Evolutionary conservation across 2,797 vertebrate genomes (phyloP), one percentile per base, ranked within the genome.

Genomic region (Manis crassicaudata): DNA sequence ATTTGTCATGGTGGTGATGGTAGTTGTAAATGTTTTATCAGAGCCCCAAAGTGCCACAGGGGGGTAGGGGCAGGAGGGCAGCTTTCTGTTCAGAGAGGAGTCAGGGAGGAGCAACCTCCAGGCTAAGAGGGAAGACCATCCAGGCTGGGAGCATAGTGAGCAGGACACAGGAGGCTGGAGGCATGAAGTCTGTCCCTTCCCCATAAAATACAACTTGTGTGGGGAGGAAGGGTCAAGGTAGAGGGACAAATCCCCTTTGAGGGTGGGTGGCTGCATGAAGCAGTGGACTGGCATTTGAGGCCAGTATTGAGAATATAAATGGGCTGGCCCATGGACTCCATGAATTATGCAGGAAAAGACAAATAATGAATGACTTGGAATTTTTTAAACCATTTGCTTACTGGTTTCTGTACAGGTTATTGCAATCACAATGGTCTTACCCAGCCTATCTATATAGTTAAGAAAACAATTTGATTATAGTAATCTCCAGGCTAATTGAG

Each of bases 311-410:
- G 63, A 52, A 80, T 29, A 68, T 76, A 67, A 90, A 75, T 75
- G 84, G 84, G 43, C 12, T 29, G 11, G 43, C 76, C 76, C 0
- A 0, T 1, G 27, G 46, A 23, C 76, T 58, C 37, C 75, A 37
- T 88, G 52, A 37, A 87, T 90, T 90, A 90, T 84, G 70, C 76
- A 90, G 63, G 63, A 29, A 17, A 29, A 58, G 29, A n/a, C 81
- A 56, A 85, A 82, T 81, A 90, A 97, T 85, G 52, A 35, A 90
- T 72, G 73, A 43, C 77, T 52, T 25, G 40, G 76, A 58, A 54
- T 62, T 68, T 68, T 65, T 37, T 94, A 90, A 94, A 95, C 65
- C 63, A 77, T 81, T 80, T 76, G 32, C n/a, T 73, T 65, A 14
- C 82, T 2, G 20, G 43, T 62, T 84, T 88, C 89, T 85, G 43